Evolutionary conservation across 2,113 vertebrate species (phyloP).

Genomic region (Panurus biarmicus): DNA sequence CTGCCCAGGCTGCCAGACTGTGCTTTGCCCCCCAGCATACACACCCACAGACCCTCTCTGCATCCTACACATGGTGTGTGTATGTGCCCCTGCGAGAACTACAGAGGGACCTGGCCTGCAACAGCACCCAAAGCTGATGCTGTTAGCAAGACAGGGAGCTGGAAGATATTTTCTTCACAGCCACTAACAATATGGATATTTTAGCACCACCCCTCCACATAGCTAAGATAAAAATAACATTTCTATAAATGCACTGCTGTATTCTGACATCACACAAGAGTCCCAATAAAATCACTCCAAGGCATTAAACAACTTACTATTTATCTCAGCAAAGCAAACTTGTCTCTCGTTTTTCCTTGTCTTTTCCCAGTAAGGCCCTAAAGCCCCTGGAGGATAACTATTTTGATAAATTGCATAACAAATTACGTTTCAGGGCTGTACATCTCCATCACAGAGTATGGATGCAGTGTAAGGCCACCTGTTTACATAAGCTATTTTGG

Average conservation of each 20-base stretch:
- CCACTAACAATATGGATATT: not conserved
- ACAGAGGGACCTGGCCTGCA: not conserved
- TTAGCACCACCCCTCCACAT: not conserved
- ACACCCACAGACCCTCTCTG: not conserved
- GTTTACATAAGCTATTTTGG: slow-evolving; percentile 41
- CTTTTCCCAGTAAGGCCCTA: not conserved
- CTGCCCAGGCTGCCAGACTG: not conserved
- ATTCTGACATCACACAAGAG: not conserved
- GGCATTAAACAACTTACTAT: not conserved
- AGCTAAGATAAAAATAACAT: slow-evolving; percentile 37
- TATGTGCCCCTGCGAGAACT: not conserved
- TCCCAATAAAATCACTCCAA: not conserved
- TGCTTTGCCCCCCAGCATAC: not conserved
- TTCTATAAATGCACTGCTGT: slow-evolving; percentile 16
- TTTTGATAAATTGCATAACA: not conserved
- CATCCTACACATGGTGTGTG: not conserved
- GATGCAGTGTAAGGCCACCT: not conserved
- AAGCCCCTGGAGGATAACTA: not conserved
- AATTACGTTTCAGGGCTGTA: not conserved
- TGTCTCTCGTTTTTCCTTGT: not conserved
- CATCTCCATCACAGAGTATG: not conserved
- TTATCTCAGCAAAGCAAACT: not conserved
- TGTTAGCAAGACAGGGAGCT: not conserved
- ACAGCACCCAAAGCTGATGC: not conserved
- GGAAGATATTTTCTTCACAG: not conserved